Conservation (phyloP, 1,140 invertebrate genomes). For the Atta colombica region DNA sequence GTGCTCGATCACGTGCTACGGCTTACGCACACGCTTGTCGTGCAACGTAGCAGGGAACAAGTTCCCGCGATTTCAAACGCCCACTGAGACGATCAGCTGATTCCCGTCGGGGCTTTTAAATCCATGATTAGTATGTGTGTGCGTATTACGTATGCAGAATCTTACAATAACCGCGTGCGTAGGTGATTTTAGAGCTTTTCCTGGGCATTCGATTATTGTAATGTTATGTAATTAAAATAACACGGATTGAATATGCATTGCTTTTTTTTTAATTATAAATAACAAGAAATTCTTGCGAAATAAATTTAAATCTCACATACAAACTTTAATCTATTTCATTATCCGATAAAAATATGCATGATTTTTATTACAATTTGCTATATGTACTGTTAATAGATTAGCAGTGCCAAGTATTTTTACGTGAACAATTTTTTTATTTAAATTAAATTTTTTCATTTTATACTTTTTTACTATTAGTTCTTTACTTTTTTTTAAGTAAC, state of each 20-base stretch:
- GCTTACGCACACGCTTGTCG: slow-evolving; percentile 68
- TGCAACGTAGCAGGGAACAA: slow-evolving; percentile 49
- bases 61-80: slow-evolving; percentile 48
- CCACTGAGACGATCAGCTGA: slow-evolving; percentile 67
- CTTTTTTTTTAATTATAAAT: neutral
- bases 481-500: no score
- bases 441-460: no score
- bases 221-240: neutral
- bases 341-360: no score
- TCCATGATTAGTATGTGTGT: neutral
- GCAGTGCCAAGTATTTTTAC: no score
- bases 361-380: neutral
- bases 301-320: neutral
- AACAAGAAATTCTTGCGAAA: neutral
- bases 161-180: neutral
- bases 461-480: no score
- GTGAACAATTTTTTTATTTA: no score
- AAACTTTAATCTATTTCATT: no score
- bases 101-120: slow-evolving; percentile 59
- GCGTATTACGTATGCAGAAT: neutral
- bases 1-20: slow-evolving; percentile 70
- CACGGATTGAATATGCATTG: neutral
- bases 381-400: neutral
- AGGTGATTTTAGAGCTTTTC: neutral
- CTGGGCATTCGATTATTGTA: neutral